A percentile compares a stretch with the other conserved stretches of the same genome.
phyloP scores from a whole-genome alignment of 2,797 vertebrate species.

The Arrhamphus sclerolepis region DNA sequence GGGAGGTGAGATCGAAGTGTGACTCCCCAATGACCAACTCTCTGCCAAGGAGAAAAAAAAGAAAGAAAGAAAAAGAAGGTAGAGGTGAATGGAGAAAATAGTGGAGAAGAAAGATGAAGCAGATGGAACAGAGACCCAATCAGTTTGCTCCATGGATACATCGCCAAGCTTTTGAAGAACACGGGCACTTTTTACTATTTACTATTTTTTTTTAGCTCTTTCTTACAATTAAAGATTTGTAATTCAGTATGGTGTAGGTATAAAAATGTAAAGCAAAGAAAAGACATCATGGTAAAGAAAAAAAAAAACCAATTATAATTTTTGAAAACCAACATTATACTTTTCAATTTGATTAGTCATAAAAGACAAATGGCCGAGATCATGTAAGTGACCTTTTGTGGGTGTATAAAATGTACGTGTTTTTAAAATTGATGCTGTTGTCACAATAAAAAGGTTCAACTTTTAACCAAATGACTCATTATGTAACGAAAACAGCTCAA shows the following conservation, averaged over 20 bases:
- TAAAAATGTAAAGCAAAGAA: neutral
- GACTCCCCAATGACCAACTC: slow-evolving; percentile 47
- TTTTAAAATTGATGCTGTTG: too few relatives aligned
- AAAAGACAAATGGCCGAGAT: too few relatives aligned
- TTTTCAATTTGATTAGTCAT: neutral
- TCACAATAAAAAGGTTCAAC: too few relatives aligned
- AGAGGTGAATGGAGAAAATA: slow-evolving; percentile 29
- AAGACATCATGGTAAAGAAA: neutral
- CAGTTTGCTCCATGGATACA: too few relatives aligned
- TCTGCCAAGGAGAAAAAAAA: slow-evolving; percentile 33
- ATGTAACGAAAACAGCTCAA: too few relatives aligned
- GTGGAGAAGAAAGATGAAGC: slow-evolving; percentile 43
- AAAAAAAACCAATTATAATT: neutral
- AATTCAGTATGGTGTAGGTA: neutral
- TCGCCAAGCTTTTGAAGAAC: too few relatives aligned
- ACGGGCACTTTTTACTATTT: too few relatives aligned
- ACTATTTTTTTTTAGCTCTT: too few relatives aligned
- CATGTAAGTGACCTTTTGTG: too few relatives aligned
- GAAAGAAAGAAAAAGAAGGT: neutral
- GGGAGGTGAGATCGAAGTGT: slow-evolving; percentile 31
- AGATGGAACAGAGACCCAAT: slow-evolving; percentile 11
- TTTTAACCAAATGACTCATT: too few relatives aligned
- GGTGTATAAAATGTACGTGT: too few relatives aligned
- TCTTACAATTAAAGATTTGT: too few relatives aligned
- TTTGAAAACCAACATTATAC: neutral